A percentile compares a stretch with the other conserved stretches of the same genome.
phyloP scores from a whole-genome alignment of 1,140 invertebrate species.

The Hirudo medicinalis region DNA sequence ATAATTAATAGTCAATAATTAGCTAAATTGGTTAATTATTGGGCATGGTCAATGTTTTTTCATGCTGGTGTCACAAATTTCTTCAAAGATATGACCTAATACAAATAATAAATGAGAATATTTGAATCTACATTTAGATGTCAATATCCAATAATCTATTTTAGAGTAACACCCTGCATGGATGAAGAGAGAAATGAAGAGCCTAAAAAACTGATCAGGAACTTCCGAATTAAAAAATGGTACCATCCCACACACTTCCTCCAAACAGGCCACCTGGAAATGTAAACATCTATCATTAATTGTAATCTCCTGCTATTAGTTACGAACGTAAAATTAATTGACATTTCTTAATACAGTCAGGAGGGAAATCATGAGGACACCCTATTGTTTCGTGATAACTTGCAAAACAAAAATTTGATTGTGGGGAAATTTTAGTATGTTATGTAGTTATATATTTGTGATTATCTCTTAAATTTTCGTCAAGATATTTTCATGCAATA shows the following conservation, averaged over 20 bases:
- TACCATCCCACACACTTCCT: conserved; percentile 97
- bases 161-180: conserved; percentile 66
- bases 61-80: no score
- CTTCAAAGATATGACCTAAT: no score
- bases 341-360: not conserved
- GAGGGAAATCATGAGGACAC: no score
- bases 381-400: no score
- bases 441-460: no score
- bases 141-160: conserved; percentile 23
- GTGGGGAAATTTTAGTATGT: no score
- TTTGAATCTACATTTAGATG: not conserved
- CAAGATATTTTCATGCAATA: no score
- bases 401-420: no score
- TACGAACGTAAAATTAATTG: not conserved
- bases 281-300: not conserved
- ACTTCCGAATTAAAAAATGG: conserved; percentile 54
- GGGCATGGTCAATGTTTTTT: no score
- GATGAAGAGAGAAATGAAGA: conserved; percentile 92
- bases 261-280: conserved; percentile 78
- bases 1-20: no score
- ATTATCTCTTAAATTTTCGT: no score
- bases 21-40: no score
- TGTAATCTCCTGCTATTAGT: not conserved
- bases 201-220: conserved; percentile 90
- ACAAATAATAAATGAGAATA: not conserved